A percentile compares a stretch with the other conserved stretches of the same genome.
Evolutionary conservation across 2,888 invertebrate species (phyloP).

Genomic region (Caenorhabditis macrosperma): DNA sequence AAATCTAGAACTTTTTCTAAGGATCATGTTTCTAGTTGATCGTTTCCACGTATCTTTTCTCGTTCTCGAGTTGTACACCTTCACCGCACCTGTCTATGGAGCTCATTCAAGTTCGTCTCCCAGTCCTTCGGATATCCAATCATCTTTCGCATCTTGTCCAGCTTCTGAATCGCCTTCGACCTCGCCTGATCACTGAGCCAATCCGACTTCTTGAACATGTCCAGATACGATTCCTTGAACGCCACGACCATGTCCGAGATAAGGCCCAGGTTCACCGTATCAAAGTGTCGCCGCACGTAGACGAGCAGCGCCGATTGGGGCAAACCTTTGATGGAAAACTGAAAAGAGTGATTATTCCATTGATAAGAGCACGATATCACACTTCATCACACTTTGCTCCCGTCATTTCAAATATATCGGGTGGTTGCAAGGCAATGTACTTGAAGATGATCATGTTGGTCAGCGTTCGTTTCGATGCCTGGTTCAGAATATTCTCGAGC

Average conservation of each 20-base stretch:
- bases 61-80: background rate
- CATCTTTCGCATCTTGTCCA: background rate
- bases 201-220: conserved; percentile 1
- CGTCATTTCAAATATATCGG: background rate
- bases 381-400: no score
- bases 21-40: no score
- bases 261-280: background rate
- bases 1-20: no score
- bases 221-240: background rate
- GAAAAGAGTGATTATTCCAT: background rate
- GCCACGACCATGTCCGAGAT: background rate
- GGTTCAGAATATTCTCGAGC: no score
- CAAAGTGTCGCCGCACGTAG: background rate
- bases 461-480: background rate
- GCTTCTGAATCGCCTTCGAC: background rate
- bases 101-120: background rate
- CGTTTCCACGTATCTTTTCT: no score
- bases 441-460: background rate
- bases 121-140: conserved; percentile 1
- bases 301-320: no score
- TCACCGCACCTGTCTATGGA: background rate
- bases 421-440: background rate
- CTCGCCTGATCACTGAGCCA: background rate
- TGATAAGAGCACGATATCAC: background rate
- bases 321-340: background rate